phyloP scores from a whole-genome alignment of 2,113 vertebrate genomes.

The Fukomys damarensis region DNA sequence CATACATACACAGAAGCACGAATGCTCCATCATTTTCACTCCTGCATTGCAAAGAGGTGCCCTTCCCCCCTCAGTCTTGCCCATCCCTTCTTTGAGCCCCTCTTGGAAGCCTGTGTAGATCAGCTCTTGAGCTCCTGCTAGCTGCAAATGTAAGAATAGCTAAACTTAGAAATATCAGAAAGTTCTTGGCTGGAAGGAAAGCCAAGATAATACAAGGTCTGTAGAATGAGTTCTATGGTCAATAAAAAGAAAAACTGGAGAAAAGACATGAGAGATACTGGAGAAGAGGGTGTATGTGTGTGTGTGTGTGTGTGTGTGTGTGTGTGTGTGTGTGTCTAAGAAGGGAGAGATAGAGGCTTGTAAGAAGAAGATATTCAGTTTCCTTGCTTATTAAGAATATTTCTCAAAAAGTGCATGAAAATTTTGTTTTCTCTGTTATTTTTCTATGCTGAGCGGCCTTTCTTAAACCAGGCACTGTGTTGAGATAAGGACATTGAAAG shows the following conservation, averaged over 20 bases:
- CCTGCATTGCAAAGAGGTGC: neutral
- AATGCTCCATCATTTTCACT: neutral
- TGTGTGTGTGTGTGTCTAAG: too few relatives aligned
- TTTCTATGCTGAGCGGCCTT: neutral
- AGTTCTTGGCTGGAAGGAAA: neutral
- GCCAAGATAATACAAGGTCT: neutral
- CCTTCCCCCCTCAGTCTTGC: neutral
- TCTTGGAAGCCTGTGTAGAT: neutral
- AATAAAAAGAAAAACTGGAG: neutral
- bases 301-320: rapidly evolving
- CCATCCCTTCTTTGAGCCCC: neutral
- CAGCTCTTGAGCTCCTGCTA: neutral
- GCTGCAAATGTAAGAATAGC: neutral
- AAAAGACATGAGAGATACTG: neutral
- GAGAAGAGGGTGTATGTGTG: neutral
- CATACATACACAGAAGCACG: neutral
- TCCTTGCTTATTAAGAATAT: neutral
- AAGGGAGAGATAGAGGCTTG: neutral
- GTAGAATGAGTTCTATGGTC: neutral
- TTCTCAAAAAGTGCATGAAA: neutral
- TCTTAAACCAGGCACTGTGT: neutral
- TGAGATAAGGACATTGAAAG: neutral
- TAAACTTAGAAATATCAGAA: neutral
- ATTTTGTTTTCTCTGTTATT: neutral
- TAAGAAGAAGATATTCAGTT: neutral